Percentiles rank a stretch among this genome's conserved stretches.
Conservation (phyloP, 2,888 invertebrate genomes). For the Ashinkailepas kermadecensis region DNA sequence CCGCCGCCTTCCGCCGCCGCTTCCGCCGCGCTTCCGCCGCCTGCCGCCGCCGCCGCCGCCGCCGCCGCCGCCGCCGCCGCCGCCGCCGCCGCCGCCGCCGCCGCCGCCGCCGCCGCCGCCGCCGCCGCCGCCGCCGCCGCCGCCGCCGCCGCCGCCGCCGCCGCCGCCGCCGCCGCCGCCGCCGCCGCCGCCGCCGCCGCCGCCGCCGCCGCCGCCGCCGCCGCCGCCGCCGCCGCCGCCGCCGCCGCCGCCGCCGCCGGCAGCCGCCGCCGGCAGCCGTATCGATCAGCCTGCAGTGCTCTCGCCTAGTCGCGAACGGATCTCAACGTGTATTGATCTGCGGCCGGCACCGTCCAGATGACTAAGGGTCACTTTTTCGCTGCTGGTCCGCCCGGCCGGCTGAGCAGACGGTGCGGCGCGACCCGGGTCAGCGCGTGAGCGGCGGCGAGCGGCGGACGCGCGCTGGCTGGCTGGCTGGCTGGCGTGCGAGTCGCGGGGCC, state of each 20-base stretch:
- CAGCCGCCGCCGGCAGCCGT: background rate
- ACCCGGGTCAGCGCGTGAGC: background rate
- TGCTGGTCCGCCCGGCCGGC: background rate
- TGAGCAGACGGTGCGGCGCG: background rate
- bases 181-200: too few relatives aligned
- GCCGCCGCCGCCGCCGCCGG: background rate
- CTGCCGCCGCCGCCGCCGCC: too few relatives aligned
- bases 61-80: too few relatives aligned
- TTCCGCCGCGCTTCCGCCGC: too few relatives aligned
- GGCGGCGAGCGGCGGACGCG: background rate
- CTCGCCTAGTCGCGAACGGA: constrained; percentile 19
- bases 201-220: background rate
- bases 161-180: too few relatives aligned
- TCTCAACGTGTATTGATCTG: constrained; percentile 22
- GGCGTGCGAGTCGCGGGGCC: background rate
- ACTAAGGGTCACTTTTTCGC: constrained; percentile 5
- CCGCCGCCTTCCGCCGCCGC: too few relatives aligned
- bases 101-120: too few relatives aligned
- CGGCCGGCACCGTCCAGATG: constrained; percentile 9
- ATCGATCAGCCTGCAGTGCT: constrained; percentile 21
- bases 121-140: too few relatives aligned
- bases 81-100: too few relatives aligned
- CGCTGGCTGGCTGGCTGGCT: background rate
- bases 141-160: too few relatives aligned
- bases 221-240: background rate